phyloP scores from a whole-genome alignment of 2,888 invertebrate genomes.

The Dioctria linearis region DNA sequence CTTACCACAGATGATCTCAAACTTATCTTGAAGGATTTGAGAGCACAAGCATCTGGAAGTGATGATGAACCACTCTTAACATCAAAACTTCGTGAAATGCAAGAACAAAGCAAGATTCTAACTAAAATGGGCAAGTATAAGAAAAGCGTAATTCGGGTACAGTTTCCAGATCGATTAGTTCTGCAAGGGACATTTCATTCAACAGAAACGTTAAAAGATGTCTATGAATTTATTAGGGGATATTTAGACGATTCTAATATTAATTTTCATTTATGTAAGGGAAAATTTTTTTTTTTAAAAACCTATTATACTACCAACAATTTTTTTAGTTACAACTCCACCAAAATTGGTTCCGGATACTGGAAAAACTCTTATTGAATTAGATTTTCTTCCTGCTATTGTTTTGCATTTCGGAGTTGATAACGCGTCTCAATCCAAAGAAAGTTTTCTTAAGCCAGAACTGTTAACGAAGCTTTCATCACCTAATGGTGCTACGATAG shows the following conservation, averaged over 20 bases:
- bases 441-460: slow-evolving; percentile 75
- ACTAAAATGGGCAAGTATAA: slow-evolving; percentile 79
- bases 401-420: slow-evolving; percentile 80
- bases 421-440: slow-evolving; percentile 64
- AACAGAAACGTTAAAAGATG: slow-evolving; percentile 79
- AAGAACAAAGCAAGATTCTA: slow-evolving; percentile 74
- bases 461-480: slow-evolving; percentile 77
- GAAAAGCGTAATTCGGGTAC: slow-evolving; percentile 84
- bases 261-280: slow-evolving; percentile 87
- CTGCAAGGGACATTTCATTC: slow-evolving; percentile 90
- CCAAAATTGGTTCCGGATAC: slow-evolving; percentile 80
- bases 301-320: background rate
- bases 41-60: slow-evolving; percentile 75
- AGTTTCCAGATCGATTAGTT: slow-evolving; percentile 89
- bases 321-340: slow-evolving; percentile 83
- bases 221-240: slow-evolving; percentile 82
- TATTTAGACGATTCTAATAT: slow-evolving; percentile 78
- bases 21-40: slow-evolving; percentile 81
- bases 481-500: slow-evolving; percentile 78
- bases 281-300: slow-evolving; percentile 47
- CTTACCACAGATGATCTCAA: slow-evolving; percentile 87
- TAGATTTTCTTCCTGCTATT: slow-evolving; percentile 84
- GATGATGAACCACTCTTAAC: slow-evolving; percentile 85
- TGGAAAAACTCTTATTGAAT: slow-evolving; percentile 78
- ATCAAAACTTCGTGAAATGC: slow-evolving; percentile 75